Conservation (phyloP, 2,888 invertebrate species). For the Acronicta alni region DNA sequence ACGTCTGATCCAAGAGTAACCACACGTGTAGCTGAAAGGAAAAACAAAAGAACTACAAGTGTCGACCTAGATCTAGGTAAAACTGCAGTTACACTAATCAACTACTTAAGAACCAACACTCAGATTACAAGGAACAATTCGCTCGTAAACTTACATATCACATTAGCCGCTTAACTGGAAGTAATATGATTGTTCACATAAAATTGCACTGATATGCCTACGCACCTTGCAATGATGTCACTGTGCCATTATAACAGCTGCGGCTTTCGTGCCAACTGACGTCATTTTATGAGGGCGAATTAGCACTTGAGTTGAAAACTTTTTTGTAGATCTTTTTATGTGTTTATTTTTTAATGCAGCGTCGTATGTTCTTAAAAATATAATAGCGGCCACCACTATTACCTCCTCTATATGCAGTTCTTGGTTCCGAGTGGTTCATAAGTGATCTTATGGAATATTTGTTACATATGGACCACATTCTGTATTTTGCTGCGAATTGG, state of each 20-base stretch:
- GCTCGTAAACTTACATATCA: slow-evolving; percentile 49
- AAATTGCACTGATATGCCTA: slow-evolving; percentile 59
- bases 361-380: slow-evolving; percentile 5
- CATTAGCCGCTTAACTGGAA: slow-evolving; percentile 49
- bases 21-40: no score
- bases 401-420: neutral
- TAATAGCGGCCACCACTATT: slow-evolving; percentile 1
- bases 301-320: slow-evolving; percentile 39
- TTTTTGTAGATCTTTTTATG: slow-evolving; percentile 22
- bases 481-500: slow-evolving; percentile 19
- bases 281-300: slow-evolving; percentile 70
- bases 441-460: no score
- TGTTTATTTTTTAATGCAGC: slow-evolving; percentile 5
- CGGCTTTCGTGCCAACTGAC: slow-evolving; percentile 78
- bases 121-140: slow-evolving; percentile 41
- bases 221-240: slow-evolving; percentile 67
- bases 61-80: slow-evolving; percentile 9
- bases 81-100: slow-evolving; percentile 7
- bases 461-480: no score
- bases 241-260: slow-evolving; percentile 60
- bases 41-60: no score
- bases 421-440: neutral
- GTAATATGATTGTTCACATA: slow-evolving; percentile 54
- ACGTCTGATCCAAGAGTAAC: no score
- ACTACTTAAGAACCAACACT: slow-evolving; percentile 12